phyloP scores from a whole-genome alignment of 2,113 vertebrate species.

The Eubucco bourcierii region DNA sequence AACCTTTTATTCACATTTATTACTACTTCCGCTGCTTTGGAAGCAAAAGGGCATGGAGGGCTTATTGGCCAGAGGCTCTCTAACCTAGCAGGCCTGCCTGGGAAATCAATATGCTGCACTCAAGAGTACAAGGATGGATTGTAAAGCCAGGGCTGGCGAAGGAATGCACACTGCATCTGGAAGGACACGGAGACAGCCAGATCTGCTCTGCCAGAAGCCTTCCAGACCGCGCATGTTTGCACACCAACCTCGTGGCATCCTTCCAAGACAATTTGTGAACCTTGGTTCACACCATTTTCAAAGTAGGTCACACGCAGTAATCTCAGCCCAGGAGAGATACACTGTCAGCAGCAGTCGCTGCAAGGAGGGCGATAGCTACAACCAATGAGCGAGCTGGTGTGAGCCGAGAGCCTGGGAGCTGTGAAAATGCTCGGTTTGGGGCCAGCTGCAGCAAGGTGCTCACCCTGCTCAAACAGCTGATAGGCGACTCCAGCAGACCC shows the following conservation, averaged over 20 bases:
- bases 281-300: constrained; percentile 75
- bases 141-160: constrained; percentile 51
- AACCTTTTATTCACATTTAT: constrained; percentile 80
- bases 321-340: constrained; percentile 63
- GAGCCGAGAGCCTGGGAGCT: not conserved
- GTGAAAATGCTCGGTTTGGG: not conserved
- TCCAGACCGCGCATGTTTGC: constrained; percentile 54
- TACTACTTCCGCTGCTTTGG: constrained; percentile 80
- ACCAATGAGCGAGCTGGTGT: not conserved
- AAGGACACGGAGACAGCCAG: constrained; percentile 10
- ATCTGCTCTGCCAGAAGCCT: constrained; percentile 43
- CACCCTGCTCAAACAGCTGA: constrained; percentile 35
- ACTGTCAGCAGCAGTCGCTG: constrained; percentile 54
- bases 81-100: constrained; percentile 58
- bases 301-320: constrained; percentile 80
- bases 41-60: constrained; percentile 69
- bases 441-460: constrained; percentile 39
- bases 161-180: constrained; percentile 29
- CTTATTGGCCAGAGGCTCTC: constrained; percentile 75
- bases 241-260: constrained; percentile 56
- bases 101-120: constrained; percentile 76
- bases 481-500: constrained; percentile 17
- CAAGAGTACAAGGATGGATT: constrained; percentile 69
- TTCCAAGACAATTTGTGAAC: constrained; percentile 75
- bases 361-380: constrained; percentile 36